Evolutionary conservation across 1,140 invertebrate genomes (phyloP).

Genomic region (Triops cancriformis): DNA sequence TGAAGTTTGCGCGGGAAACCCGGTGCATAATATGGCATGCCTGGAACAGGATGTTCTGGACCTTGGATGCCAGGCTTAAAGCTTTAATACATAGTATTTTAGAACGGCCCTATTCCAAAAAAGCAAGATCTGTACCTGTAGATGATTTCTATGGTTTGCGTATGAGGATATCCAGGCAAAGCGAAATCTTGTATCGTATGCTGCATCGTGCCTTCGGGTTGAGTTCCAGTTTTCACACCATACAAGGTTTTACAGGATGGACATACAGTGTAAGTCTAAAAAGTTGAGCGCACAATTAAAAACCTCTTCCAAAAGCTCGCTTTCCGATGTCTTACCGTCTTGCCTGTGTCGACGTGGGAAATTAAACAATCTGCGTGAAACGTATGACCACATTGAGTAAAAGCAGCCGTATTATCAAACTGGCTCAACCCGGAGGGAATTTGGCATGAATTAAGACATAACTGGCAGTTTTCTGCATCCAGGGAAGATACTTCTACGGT

Average conservation of each 20-base stretch:
- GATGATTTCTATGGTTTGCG: constrained; percentile 70
- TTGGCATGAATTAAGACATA: not conserved
- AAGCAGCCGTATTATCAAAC: not conserved
- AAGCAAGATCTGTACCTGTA: constrained; percentile 56
- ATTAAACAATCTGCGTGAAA: constrained; percentile 4
- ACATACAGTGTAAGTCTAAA: constrained; percentile 41
- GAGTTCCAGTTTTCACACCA: constrained; percentile 71
- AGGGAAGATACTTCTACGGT: not conserved
- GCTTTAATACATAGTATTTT: constrained; percentile 42
- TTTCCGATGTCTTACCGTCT: not conserved
- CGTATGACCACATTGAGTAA: not conserved
- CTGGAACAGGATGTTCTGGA: constrained; percentile 69
- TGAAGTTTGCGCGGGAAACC: constrained; percentile 74
- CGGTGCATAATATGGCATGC: constrained; percentile 71
- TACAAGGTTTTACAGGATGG: constrained; percentile 78
- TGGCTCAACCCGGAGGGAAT: not conserved
- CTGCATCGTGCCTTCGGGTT: constrained; percentile 75
- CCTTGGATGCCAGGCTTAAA: constrained; percentile 76
- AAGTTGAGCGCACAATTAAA: not conserved
- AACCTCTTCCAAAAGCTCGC: not conserved
- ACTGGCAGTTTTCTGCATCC: not conserved
- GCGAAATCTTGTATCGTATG: constrained; percentile 61
- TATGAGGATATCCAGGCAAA: constrained; percentile 58
- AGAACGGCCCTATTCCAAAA: not conserved
- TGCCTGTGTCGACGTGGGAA: not conserved